phyloP scores from a whole-genome alignment of 2,113 vertebrate genomes.

The Cebus imitator region DNA sequence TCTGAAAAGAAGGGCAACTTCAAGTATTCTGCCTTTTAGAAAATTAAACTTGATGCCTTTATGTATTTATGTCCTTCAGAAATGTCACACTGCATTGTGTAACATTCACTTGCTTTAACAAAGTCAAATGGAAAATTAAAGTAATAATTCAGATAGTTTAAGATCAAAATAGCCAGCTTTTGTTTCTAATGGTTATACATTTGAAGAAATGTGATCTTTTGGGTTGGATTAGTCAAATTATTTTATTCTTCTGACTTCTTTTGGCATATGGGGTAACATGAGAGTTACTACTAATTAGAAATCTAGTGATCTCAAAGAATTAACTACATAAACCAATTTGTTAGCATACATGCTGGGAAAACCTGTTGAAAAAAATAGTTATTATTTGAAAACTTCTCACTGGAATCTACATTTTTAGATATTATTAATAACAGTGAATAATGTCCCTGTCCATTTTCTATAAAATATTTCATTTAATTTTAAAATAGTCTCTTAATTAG shows the following conservation, averaged over 20 bases:
- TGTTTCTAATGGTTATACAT: not conserved
- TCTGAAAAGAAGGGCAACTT: not conserved
- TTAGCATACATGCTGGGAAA: not conserved
- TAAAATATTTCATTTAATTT: not conserved
- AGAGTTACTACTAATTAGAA: not conserved
- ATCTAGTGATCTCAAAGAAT: not conserved
- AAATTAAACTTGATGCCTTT: not conserved
- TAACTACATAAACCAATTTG: not conserved
- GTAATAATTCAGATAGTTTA: not conserved
- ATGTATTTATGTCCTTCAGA: not conserved
- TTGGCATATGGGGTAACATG: not conserved
- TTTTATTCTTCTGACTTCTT: not conserved
- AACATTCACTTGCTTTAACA: not conserved
- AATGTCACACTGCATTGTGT: not conserved
- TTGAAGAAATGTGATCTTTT: not conserved
- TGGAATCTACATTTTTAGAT: not conserved
- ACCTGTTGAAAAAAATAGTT: not conserved
- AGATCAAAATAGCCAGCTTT: not conserved
- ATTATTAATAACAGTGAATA: slow-evolving; percentile 19
- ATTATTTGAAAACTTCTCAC: not conserved
- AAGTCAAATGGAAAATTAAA: not conserved
- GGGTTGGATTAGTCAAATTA: not conserved
- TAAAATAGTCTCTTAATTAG: not conserved
- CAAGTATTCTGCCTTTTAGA: not conserved
- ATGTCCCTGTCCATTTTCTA: not conserved